These are phyloP conservation scores for Cyprinodon diabolis DNA, from an alignment of 2,797 vertebrate genomes.

Conservation along the genomic window DNA sequence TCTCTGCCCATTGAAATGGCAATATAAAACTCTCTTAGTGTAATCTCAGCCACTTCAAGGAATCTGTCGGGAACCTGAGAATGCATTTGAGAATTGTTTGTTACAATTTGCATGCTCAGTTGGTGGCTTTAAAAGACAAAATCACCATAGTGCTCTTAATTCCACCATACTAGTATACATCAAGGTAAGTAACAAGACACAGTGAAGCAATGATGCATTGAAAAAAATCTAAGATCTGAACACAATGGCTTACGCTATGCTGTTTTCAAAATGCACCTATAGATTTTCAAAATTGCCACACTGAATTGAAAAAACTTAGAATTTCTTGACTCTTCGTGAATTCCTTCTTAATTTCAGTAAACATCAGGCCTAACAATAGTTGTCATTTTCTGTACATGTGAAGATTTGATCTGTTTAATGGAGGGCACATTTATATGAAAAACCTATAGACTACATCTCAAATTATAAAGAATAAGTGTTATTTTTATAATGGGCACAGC, in stretches of 20 bases:
- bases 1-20: constrained; percentile 87
- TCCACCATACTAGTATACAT: background rate
- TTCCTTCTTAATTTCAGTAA: background rate
- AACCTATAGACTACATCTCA: too few species aligned
- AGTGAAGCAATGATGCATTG: background rate
- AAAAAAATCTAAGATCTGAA: background rate
- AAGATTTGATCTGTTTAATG: background rate
- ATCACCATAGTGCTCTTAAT: background rate
- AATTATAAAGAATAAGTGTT: too few species aligned
- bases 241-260: background rate
- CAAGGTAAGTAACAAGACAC: constrained; percentile 1
- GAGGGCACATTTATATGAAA: background rate
- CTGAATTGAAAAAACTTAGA: background rate
- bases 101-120: background rate
- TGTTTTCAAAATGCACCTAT: background rate
- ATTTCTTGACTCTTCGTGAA: background rate
- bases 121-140: background rate
- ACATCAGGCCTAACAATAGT: background rate
- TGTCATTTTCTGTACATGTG: background rate
- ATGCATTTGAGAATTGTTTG: constrained; percentile 21
- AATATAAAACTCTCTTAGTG: constrained; percentile 88
- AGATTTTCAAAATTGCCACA: background rate
- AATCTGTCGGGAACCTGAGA: constrained; percentile 88
- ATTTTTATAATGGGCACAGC: too few species aligned
- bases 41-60: constrained; percentile 88